Evolutionary conservation across 2,113 vertebrate species (phyloP), one percentile per base, ranked within the genome.

Genomic region (Callipepla californica): DNA sequence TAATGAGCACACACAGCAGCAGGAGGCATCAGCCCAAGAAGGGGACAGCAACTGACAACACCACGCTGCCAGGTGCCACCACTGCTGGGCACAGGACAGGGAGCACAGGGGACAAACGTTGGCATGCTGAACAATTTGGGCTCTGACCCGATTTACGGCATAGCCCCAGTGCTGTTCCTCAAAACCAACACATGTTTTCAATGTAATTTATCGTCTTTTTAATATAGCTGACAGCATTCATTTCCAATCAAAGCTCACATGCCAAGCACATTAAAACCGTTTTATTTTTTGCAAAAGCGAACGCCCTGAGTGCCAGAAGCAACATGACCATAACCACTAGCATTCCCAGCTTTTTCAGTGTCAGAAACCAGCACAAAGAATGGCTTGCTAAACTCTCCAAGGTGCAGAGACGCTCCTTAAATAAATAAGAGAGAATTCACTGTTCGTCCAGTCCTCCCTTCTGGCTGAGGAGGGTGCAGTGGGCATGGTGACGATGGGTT

Each of bases 311-410:
- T 73, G 81, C 70, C 85, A 92, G 75, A 22, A 86, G 68, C 92
- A 83, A 17, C 69, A 90, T 89, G 80, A 94, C 84, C 80, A 89
- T 63, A 95, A 19, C 90, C 88, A 80, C 87, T 66, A 88, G 66
- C 53, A 83, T 55, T 93, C 94, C 87, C 92, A 94, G 90, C 92
- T 84, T 38, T 77, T 2, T 80, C 0, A 0, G 88, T 76, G 69
- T 69, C 87, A 63, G 67, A 59, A 91, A 89, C 58, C 53, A 62
- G 63, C 62, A 55, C 0, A 22, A 0, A 77, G 36, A 93, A 80
- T 1, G 12, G 89, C 81, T 74, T 70, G 88, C 86, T 93, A 75
- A 94, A 93, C 72, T 58, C 62, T n/a, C 7, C 73, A 70, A 68
- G 47, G 67, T 47, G 38, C 42, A 76, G 48, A 80, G 85, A 69